These are phyloP conservation scores for Pheosia gnoma DNA, from an alignment of 2,888 invertebrate genomes.

Conservation along the genomic window DNA sequence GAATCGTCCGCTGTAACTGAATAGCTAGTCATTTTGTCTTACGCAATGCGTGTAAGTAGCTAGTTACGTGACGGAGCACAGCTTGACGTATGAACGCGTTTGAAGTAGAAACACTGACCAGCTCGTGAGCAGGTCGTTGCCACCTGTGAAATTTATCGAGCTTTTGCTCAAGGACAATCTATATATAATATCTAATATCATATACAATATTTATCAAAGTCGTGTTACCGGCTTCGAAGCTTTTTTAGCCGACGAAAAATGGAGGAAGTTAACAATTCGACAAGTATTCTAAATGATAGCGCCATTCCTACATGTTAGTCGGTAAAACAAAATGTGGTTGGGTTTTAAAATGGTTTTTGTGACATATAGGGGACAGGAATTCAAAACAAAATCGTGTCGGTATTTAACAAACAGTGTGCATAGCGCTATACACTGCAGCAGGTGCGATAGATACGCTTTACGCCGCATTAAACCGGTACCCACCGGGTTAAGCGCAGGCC, in stretches of 20 bases:
- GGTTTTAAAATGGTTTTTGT: too few relatives aligned
- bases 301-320: too few relatives aligned
- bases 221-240: too few relatives aligned
- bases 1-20: not conserved
- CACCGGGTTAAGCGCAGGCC: too few relatives aligned
- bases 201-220: too few relatives aligned
- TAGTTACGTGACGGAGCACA: not conserved
- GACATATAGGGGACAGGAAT: too few relatives aligned
- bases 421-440: constrained; percentile 23
- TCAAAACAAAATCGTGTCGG: constrained; percentile 1
- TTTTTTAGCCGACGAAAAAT: too few relatives aligned
- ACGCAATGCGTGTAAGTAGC: not conserved
- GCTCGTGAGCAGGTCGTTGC: not conserved
- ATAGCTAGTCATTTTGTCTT: not conserved
- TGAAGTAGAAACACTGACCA: not conserved
- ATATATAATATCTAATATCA: too few relatives aligned
- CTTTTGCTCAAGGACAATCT: not conserved
- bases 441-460: constrained; percentile 10
- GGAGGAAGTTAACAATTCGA: too few relatives aligned
- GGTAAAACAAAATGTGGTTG: too few relatives aligned
- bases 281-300: too few relatives aligned
- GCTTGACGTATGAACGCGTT: not conserved
- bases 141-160: not conserved
- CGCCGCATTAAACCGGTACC: too few relatives aligned
- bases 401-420: constrained; percentile 26